phyloP scores from a whole-genome alignment of 2,113 vertebrate genomes.

The Neodon shergylaensis region DNA sequence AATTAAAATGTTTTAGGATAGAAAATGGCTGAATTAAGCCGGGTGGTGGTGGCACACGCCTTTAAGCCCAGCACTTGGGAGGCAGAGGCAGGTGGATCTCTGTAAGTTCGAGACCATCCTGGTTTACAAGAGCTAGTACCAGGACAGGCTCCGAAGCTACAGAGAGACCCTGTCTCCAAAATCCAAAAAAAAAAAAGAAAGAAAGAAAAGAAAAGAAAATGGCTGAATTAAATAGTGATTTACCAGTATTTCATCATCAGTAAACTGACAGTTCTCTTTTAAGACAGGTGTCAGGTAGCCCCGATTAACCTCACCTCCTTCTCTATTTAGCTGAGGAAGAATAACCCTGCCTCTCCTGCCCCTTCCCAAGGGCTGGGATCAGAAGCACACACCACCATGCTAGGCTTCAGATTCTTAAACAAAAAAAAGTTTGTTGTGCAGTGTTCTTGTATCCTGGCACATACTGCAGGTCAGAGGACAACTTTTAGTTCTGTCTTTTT shows the following conservation, averaged over 20 bases:
- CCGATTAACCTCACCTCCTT: not conserved
- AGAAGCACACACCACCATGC: not conserved
- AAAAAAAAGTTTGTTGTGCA: not conserved
- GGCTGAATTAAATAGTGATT: slow-evolving; percentile 23
- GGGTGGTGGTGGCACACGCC: too few relatives aligned
- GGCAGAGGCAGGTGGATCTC: too few relatives aligned
- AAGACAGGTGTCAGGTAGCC: not conserved
- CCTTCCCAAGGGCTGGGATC: not conserved
- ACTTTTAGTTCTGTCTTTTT: not conserved
- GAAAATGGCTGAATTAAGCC: slow-evolving; percentile 31
- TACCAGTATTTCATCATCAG: slow-evolving; percentile 7
- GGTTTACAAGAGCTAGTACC: too few relatives aligned
- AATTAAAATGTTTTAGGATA: slow-evolving; percentile 29
- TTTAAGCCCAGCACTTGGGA: too few relatives aligned
- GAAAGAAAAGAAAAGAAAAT: not conserved
- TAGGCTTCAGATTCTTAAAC: not conserved
- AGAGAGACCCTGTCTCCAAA: too few relatives aligned
- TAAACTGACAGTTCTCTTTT: slow-evolving; percentile 42
- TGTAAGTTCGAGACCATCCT: too few relatives aligned
- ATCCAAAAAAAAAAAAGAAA: too few relatives aligned
- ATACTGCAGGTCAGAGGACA: not conserved
- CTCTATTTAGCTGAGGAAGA: not conserved
- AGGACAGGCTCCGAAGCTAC: too few relatives aligned
- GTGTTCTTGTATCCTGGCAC: not conserved
- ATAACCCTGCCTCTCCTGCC: not conserved